Base-by-base conservation (phyloP, 1,140 invertebrate genomes). In the Rhizoglyphus robini region DNA sequence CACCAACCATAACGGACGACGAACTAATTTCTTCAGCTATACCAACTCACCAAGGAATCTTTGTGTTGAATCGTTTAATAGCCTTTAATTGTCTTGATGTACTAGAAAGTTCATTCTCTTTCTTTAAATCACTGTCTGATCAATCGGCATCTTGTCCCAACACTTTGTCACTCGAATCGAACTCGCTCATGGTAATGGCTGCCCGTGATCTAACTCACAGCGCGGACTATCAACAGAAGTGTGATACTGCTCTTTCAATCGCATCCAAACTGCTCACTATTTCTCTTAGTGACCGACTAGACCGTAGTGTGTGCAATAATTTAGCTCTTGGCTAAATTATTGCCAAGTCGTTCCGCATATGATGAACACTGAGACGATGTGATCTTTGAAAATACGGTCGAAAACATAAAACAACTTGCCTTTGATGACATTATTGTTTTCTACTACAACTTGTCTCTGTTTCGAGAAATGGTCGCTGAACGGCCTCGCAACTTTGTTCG, bases 231-330 rank as follows among this genome's bases (percentile, higher is more conserved):
- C 32, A 59, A 68, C 46, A 74, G 41, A 3, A 82, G 81, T 68
- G 75, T 79, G 34, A 80, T 20, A 34, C 80, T 34, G 83, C 87
- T 0, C 77, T 89, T 0, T 82, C 85, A 38, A 80, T 88, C 20
- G 87, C 88, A 0, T 88, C 88, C 0, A 77, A 80, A 38, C 75
- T 96, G n/a, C 74, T 95, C 2, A 87, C 87, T 51, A 75, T 93
- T 58, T 89, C 90, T 13, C 88, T 87, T 30, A 85, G 88, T 0
- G 80, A 84, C 32, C 81, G 81, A 27, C 67, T 71, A 3, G 68
- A 69, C 57, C 72, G 74, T 48, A 74, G 75, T 65, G 75, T 77
- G 38, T 79, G 78, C 68, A 85, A n/a, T n/a, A n/a, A n/a, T n/a
- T n/a, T n/a, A 85, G 30, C 79, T 96, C 62, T 75, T 97, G 65